phyloP scores from a whole-genome alignment of 2,797 vertebrate species.

The Menidia menidia region DNA sequence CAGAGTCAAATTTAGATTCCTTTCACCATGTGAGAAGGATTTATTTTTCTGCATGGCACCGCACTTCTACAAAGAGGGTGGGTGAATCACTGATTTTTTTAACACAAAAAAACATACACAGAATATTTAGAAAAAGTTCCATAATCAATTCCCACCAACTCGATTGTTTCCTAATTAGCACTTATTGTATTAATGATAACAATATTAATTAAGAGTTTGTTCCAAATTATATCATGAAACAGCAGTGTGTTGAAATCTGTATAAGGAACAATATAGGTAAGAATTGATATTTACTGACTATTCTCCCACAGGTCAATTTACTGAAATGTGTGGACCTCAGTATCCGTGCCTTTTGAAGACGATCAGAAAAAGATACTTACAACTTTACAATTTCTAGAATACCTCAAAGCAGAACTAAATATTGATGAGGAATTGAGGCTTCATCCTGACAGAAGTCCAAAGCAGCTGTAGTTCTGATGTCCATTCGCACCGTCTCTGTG shows the following conservation, averaged over 20 bases:
- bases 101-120: not conserved
- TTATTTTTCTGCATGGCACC: too few relatives aligned
- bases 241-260: too few relatives aligned
- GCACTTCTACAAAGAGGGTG: not conserved
- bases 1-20: too few relatives aligned
- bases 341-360: not conserved
- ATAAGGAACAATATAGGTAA: too few relatives aligned
- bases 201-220: not conserved
- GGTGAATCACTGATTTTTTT: not conserved
- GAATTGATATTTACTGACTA: not conserved
- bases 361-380: not conserved
- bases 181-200: not conserved
- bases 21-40: too few relatives aligned
- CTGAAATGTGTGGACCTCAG: not conserved
- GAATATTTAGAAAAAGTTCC: not conserved
- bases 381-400: not conserved
- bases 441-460: conserved; percentile 32
- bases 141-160: not conserved
- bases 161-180: not conserved
- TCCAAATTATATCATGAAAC: not conserved
- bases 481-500: conserved; percentile 51
- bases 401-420: not conserved
- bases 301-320: not conserved
- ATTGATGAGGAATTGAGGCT: conserved; percentile 16
- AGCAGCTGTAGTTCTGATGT: conserved; percentile 58